Base-by-base conservation (phyloP, 2,888 invertebrate genomes). In the Pollenia griseotomentosa region DNA sequence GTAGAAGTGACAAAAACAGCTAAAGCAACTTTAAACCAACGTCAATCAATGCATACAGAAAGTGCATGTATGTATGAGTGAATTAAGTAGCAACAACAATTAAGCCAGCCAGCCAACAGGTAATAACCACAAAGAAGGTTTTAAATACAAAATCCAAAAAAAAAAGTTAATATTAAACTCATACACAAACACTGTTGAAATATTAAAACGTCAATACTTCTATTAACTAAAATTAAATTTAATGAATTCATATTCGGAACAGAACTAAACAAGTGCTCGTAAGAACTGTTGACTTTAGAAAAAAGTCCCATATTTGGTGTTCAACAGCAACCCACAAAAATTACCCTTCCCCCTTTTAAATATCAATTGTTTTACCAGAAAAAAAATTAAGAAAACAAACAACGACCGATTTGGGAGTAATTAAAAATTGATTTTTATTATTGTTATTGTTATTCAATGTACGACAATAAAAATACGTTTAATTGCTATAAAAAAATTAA, bases 1-100 rank as follows among this genome's bases (percentile, higher is more conserved):
- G 65, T 61, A 66, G 16, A 86, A 83, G 70, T 83, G 71, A 84
- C 80, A 87, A 82, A 82, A 87, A 74, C 87, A 87, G 87, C 57
- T 82, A 78, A 78, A 77, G 61, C 80, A 86, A 81, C 80, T 87
- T 83, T 53, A 74, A 80, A 82, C 51, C 63, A 87, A 81, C 84
- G 65, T 74, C 75, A 83, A 78, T 74, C 75, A 83, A 78, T 81
- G 48, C 40, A 10, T 19, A 71, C 12, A 61, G 12, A 40, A 9
- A 19, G 57, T n/a, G n/a, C 63, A 19, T 5, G 9, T 23, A 51
- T 66, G n/a, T 19, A 44, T 19, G 16, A 46, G 44, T 11, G 65
- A 23, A 57, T 46, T 66, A 9, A 46, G 53, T 61, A 11, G 51
- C 11, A 48, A n/a, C 61, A 55, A 63, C 46, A 55, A 65, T 19